Evolutionary conservation across 2,888 invertebrate genomes (phyloP), one percentile per base, ranked within the genome.

Genomic region (Cabera pusaria): DNA sequence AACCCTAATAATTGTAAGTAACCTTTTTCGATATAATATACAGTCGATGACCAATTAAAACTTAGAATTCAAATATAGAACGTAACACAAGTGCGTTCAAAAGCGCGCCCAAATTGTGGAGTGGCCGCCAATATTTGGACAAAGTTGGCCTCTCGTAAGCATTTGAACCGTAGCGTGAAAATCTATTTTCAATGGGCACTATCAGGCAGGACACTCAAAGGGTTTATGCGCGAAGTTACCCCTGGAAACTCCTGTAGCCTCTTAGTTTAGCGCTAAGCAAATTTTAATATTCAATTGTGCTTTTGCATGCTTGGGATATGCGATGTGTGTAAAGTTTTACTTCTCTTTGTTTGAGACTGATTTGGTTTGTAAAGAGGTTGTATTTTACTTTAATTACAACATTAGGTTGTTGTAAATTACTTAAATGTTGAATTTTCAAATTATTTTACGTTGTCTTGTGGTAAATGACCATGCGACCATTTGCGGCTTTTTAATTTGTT

Each of bases 101-200:
- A 63, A 59, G 56, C 56, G 55, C 58, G 44, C 52, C 39, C 37
- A 17, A 45, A 59, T 56, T 45, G 37, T 48, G 48, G 40, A 56
- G 51, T 53, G 51, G 45, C 55, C 49, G 28, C 59, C 63, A 74
- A 80, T 80, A 74, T 85, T 85, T 83, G 65, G 64, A 72, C 72
- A 59, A 83, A 87, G 80, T 86, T 86, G 44, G 54, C 43, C 71
- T 64, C 72, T 75, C 72, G 70, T 33, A 74, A 74, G 68, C 71
- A 64, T 68, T 71, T 65, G 56, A 64, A 70, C 72, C 72, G 79
- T 71, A 78, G 83, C 84, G 84, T 86, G 87, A 82, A 86, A 86
- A 87, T 87, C 87, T 86, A 87, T 86, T 87, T 87, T 85, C 81
- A 86, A 88, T 87, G 86, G 54, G 58, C 82, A 81, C 85, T 86